Conservation (phyloP, 1,140 invertebrate species). For the Sarcophaga peregrina region DNA sequence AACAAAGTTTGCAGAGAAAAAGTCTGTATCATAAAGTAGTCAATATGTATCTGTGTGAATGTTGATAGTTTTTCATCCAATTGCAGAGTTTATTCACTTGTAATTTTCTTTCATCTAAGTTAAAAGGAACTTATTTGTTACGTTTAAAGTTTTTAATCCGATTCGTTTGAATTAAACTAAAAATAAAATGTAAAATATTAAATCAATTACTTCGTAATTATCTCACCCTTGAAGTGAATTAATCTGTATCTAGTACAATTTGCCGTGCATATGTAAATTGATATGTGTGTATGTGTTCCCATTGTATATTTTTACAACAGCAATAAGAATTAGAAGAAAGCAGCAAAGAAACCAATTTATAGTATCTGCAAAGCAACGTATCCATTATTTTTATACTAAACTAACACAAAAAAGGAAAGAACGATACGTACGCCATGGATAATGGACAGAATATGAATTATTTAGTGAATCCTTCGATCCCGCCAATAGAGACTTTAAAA, state of each 20-base stretch:
- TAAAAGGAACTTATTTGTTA: background rate
- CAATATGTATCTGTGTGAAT: conserved; percentile 22
- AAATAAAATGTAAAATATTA: background rate
- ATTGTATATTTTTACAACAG: too few relatives aligned
- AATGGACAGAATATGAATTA: too few relatives aligned
- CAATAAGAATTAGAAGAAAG: too few relatives aligned
- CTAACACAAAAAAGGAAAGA: too few relatives aligned
- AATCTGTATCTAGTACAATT: background rate
- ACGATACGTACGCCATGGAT: too few relatives aligned
- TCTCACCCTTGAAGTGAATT: conserved; percentile 2
- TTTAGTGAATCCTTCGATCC: too few relatives aligned
- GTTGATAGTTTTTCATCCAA: conserved; percentile 10
- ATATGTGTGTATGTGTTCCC: too few relatives aligned
- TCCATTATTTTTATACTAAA: too few relatives aligned
- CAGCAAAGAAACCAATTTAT: too few relatives aligned
- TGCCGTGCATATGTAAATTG: too few relatives aligned
- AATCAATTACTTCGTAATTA: background rate
- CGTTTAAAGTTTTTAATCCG: background rate
- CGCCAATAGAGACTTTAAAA: too few relatives aligned
- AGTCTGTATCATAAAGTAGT: conserved; percentile 34
- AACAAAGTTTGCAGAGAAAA: conserved; percentile 30
- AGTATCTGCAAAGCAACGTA: too few relatives aligned
- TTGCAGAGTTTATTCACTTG: conserved; percentile 3
- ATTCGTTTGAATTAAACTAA: background rate
- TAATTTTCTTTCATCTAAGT: background rate